phyloP scores from a whole-genome alignment of 1,140 invertebrate species.

The Periplaneta americana region DNA sequence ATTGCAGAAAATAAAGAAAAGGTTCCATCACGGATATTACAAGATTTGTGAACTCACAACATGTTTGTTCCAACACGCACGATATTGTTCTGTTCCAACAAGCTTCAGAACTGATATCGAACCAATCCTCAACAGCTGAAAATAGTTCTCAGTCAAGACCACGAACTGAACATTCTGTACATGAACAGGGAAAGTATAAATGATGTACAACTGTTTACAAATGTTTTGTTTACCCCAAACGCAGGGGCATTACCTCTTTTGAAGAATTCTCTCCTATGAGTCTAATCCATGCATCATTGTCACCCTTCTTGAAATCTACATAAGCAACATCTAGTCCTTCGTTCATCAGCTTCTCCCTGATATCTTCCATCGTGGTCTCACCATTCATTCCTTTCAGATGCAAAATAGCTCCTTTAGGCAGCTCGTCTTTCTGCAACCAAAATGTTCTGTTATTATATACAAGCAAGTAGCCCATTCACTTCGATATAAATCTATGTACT shows the following conservation, averaged over 20 bases:
- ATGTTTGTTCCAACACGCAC: too few relatives aligned
- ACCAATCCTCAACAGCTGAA: not conserved
- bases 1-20: too few relatives aligned
- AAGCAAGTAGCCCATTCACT: too few relatives aligned
- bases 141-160: not conserved
- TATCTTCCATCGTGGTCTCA: constrained; percentile 59
- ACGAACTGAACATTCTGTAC: not conserved
- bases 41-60: too few relatives aligned
- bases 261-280: constrained; percentile 55
- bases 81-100: not conserved
- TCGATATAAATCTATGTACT: too few relatives aligned
- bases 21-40: too few relatives aligned
- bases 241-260: constrained; percentile 4
- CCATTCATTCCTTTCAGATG: constrained; percentile 54
- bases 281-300: constrained; percentile 64
- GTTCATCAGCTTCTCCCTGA: constrained; percentile 60
- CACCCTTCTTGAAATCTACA: constrained; percentile 67
- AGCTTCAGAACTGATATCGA: not conserved
- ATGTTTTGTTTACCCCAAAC: not conserved
- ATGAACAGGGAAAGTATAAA: not conserved
- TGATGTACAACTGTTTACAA: not conserved
- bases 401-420: constrained; percentile 64
- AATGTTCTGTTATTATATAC: too few relatives aligned
- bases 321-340: constrained; percentile 57
- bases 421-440: constrained; percentile 39